phyloP scores from a whole-genome alignment of 2,888 invertebrate species.

The Strigamia crassipes region DNA sequence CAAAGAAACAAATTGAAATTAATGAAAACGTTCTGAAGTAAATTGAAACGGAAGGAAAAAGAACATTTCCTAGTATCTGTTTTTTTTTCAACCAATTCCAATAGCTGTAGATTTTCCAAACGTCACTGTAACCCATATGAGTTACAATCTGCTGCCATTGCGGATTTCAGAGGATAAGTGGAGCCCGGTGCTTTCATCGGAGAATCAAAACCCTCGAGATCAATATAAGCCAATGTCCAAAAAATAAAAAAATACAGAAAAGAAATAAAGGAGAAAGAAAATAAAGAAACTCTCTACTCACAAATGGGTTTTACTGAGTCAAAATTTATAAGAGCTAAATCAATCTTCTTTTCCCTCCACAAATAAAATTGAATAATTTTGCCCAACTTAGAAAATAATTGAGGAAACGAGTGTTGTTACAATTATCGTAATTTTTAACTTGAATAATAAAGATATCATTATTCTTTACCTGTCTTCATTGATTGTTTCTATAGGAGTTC shows the following conservation, averaged over 20 bases:
- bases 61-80: not conserved
- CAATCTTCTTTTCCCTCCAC: not conserved
- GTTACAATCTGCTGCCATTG: slow-evolving; percentile 26
- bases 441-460: not conserved
- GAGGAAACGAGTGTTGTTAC: too few relatives aligned
- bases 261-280: not conserved
- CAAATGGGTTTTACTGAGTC: not conserved
- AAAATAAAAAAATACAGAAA: not conserved
- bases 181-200: slow-evolving; percentile 8
- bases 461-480: not conserved
- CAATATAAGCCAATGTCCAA: not conserved
- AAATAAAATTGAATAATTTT: too few relatives aligned
- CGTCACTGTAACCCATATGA: not conserved
- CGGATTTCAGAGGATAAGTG: not conserved
- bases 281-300: not conserved
- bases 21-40: not conserved
- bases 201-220: slow-evolving; percentile 23
- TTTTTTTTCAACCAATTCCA: not conserved
- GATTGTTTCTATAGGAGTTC: not conserved
- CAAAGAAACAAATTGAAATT: not conserved
- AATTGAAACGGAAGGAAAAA: slow-evolving; percentile 1
- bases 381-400: too few relatives aligned
- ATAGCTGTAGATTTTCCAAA: slow-evolving; percentile 13
- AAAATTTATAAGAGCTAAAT: not conserved
- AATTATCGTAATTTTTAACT: too few relatives aligned